Percentiles rank a stretch among this genome's conserved stretches.
Conservation (phyloP, 1,140 invertebrate species). For the Calliphora vicina region DNA sequence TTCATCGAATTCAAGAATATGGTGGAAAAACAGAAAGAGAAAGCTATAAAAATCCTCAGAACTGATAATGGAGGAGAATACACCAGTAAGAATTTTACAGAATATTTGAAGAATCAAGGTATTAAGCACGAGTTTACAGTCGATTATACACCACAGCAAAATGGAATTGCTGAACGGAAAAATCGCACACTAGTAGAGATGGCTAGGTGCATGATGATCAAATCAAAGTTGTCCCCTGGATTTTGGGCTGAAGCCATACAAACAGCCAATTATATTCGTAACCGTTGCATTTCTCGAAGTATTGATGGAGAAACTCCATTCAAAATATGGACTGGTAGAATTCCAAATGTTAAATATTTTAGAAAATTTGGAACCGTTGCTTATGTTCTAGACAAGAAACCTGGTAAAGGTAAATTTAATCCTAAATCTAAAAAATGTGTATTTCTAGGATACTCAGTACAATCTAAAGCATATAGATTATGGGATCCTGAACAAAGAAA, state of each 20-base stretch:
- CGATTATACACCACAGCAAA: slow-evolving; percentile 40
- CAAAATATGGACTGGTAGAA: slow-evolving; percentile 54
- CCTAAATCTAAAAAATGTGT: slow-evolving; percentile 31
- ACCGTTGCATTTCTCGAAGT: slow-evolving; percentile 42
- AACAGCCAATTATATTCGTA: slow-evolving; percentile 42
- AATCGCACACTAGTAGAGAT: slow-evolving; percentile 39
- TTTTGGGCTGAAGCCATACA: slow-evolving; percentile 48
- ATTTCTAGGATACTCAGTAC: slow-evolving; percentile 7
- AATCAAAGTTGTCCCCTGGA: slow-evolving; percentile 32
- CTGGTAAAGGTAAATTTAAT: not conserved
- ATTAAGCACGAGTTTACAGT: slow-evolving; percentile 42
- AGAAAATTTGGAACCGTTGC: slow-evolving; percentile 50
- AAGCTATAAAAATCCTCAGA: not conserved
- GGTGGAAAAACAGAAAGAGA: not conserved
- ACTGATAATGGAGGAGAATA: not conserved
- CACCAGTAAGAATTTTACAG: too few species aligned
- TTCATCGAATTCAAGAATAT: not conserved
- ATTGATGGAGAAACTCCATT: slow-evolving; percentile 47
- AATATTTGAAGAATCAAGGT: slow-evolving; percentile 3
- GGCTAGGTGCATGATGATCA: slow-evolving; percentile 43
- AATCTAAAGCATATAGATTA: slow-evolving; percentile 25
- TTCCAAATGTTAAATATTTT: slow-evolving; percentile 52
- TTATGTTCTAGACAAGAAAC: slow-evolving; percentile 25
- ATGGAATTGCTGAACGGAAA: slow-evolving; percentile 41
- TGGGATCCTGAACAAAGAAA: not conserved